These are phyloP conservation scores for Drosophila bifasciata DNA, from an alignment of 1,140 invertebrate genomes.

Conservation along the genomic window DNA sequence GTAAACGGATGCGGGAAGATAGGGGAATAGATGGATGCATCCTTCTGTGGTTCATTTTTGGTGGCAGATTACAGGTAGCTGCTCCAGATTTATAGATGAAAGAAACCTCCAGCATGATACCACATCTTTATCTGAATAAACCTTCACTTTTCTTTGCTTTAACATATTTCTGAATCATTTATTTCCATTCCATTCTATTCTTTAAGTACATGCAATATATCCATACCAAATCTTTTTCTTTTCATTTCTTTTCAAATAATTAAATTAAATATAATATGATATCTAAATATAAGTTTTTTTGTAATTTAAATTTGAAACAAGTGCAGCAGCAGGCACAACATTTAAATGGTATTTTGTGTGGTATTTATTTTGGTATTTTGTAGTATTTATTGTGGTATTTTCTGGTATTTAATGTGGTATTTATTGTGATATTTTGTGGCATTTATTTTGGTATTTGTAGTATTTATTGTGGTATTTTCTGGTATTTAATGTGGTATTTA, in stretches of 20 bases:
- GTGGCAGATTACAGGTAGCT: no score
- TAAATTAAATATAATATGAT: slow-evolving; percentile 33
- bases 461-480: slow-evolving; percentile 37
- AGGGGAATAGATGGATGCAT: no score
- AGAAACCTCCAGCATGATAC: no score
- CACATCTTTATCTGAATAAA: not conserved
- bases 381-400: slow-evolving; percentile 33
- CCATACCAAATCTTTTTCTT: slow-evolving; percentile 17
- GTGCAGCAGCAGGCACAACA: slow-evolving; percentile 39
- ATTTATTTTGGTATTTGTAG: slow-evolving; percentile 30
- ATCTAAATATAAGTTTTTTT: slow-evolving; percentile 22
- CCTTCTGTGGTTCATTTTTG: no score
- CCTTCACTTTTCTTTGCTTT: not conserved
- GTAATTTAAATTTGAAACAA: slow-evolving; percentile 34
- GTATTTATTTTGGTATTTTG: slow-evolving; percentile 27
- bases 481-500: no score
- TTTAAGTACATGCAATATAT: slow-evolving; percentile 34
- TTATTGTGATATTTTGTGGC: slow-evolving; percentile 40
- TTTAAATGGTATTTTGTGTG: slow-evolving; percentile 44
- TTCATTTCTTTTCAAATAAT: slow-evolving; percentile 3
- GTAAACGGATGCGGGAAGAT: no score
- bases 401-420: slow-evolving; percentile 44
- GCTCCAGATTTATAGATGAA: no score
- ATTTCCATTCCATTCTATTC: slow-evolving; percentile 25
- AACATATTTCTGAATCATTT: slow-evolving; percentile 14